Evolutionary conservation across 2,888 invertebrate species (phyloP), one percentile per base, ranked within the genome.

Genomic region (Nymphalis c-album): DNA sequence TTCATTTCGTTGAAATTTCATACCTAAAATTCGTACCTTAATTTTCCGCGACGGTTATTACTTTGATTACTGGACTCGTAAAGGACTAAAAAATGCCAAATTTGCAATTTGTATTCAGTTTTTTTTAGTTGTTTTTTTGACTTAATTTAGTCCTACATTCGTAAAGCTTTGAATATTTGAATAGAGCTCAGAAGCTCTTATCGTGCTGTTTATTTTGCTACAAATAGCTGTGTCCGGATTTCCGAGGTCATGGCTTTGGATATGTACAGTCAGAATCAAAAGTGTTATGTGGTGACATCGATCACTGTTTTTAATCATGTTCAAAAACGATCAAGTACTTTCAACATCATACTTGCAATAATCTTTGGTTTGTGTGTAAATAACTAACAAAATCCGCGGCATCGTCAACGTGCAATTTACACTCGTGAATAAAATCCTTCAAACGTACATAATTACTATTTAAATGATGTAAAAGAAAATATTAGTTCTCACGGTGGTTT

Each of bases 1-100:
- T 68, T 51, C 57, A 68, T 45, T 60, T 22, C 47, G 71, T 66
- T 63, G 68, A 58, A 61, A 61, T 31, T 51, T 26, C 16, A 0
- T 55, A 55, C 17, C 31, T 26, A 55, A 55, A 71, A 61, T 66
- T 66, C 57, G 66, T 60, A 66, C 68, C 66, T 65, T 66, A 66
- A 71, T 71, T 71, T 71, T 71, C 71, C 71, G 51, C 71, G 63
- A 63, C 71, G 66, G 66, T 71, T 71, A 57, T 57, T 63, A 55
- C 63, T 63, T 61, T 71, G 53, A 64, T 68, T 68, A 66, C 66
- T 53, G 60, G 58, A 60, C 60, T 61, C 57, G 57, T 60, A 53
- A 58, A 53, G 59, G 35, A 40, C 60, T 40, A 51, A 22, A 61
- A 46, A 51, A 63, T 46, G 46, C 47, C 22, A 57, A 63, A 64